These are phyloP conservation scores for Megalonaias nervosa DNA, from an alignment of 1,140 invertebrate species.

Conservation along the genomic window DNA sequence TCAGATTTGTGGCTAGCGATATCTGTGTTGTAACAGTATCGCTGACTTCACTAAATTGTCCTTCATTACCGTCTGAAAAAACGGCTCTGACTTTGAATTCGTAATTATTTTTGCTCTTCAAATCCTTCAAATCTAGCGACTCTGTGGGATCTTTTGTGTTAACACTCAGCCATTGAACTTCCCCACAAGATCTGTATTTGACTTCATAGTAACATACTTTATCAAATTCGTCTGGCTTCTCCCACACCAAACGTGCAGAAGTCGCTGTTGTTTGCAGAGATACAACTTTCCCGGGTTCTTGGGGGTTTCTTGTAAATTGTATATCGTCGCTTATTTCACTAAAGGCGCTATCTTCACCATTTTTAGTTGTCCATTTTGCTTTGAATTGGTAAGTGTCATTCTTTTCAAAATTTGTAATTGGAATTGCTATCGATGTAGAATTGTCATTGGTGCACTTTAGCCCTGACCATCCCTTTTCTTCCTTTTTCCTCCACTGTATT, in stretches of 20 bases:
- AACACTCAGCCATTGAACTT: background rate
- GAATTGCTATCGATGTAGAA: too few relatives aligned
- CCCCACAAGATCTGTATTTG: background rate
- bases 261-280: background rate
- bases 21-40: background rate
- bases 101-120: conserved; percentile 1
- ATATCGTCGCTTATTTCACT: too few relatives aligned
- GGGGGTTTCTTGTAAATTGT: background rate
- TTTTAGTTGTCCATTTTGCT: too few relatives aligned
- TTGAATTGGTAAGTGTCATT: too few relatives aligned
- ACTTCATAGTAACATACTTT: conserved; percentile 1
- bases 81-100: conserved; percentile 3
- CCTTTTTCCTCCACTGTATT: too few relatives aligned
- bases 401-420: too few relatives aligned
- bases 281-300: background rate
- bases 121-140: background rate
- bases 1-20: background rate
- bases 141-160: background rate
- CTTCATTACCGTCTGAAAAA: conserved; percentile 3
- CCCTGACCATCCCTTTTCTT: too few relatives aligned
- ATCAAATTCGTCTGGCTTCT: background rate
- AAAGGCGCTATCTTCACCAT: too few relatives aligned
- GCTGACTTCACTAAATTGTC: conserved; percentile 3
- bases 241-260: background rate
- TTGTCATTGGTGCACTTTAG: too few relatives aligned